Evolutionary conservation across 2,113 vertebrate species (phyloP), one percentile per base, ranked within the genome.

Genomic region (Gallinago paraguaiae): DNA sequence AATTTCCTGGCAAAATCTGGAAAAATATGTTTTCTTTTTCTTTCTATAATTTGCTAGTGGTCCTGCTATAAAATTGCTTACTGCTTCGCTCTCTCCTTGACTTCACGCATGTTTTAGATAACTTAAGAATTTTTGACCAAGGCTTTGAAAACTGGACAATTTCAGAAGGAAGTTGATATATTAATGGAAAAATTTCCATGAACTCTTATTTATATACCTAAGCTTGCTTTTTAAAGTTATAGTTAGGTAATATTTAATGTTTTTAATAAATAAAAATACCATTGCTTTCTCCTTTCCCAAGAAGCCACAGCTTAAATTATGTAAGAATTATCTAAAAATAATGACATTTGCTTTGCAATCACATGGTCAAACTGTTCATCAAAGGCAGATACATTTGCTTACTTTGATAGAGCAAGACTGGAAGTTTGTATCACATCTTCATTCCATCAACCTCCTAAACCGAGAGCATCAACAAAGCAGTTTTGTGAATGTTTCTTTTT

Each of bases 311-410:
- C 13, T 53, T 75, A 19, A 41, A 43, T 78, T 89, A 43, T 70
- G 4, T 33, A 46, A 65, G 70, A 63, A 70, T 60, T 70, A 41
- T 59, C 50, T 88, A 39, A 93, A 80, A 93, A 64, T 72, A 68
- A 88, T 56, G 45, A 59, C 30, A 46, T 75, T 71, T 78, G 0
- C 13, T 83, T 88, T 93, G 31, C 23, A 67, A 50, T 56, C n/a
- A 31, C 11, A 22, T 64, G 13, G 5, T 78, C n/a, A 87, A 54
- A 53, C 17, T 10, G 13, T 56, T 86, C 39, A 74, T 79, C 61
- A 90, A 90, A 89, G 93, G 19, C 37, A 69, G 46, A 88, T 93
- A 67, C 14, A 46, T 94, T 97, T 97, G 13, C 74, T 95, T 94
- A 59, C 51, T 86, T 91, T 69, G 50, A 43, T 30, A 61, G 9